A percentile compares a stretch with the other conserved stretches of the same genome.
phyloP scores from a whole-genome alignment of 2,797 vertebrate genomes.

The Notolepis coatsorum region DNA sequence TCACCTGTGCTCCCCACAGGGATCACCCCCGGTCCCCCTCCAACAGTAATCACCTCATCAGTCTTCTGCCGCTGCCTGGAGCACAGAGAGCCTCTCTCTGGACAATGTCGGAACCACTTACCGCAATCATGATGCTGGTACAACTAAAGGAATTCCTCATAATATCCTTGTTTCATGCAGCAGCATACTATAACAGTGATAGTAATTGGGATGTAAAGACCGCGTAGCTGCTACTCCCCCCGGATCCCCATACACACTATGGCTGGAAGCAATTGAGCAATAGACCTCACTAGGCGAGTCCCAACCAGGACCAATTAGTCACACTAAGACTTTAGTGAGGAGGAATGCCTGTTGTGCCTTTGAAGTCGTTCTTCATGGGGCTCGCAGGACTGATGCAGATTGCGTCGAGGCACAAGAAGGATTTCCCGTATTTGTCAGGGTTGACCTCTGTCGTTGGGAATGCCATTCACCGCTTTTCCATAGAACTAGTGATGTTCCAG shows the following conservation, averaged over 20 bases:
- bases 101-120: slow-evolving; percentile 21
- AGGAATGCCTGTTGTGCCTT: neutral
- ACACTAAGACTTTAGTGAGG: neutral
- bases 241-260: neutral
- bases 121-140: slow-evolving; percentile 17
- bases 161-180: slow-evolving; percentile 13
- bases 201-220: slow-evolving; percentile 2
- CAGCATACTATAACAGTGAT: neutral
- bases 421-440: slow-evolving; percentile 24
- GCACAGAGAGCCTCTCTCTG: slow-evolving; percentile 14
- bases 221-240: neutral
- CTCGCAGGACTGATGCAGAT: neutral
- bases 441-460: slow-evolving; percentile 8
- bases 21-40: slow-evolving; percentile 46
- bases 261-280: neutral
- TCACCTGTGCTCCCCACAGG: slow-evolving; percentile 57
- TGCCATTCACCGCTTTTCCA: slow-evolving; percentile 21
- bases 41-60: slow-evolving; percentile 64
- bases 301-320: neutral
- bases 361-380: neutral
- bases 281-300: neutral
- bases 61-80: slow-evolving; percentile 43
- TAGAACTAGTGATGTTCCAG: slow-evolving; percentile 7
- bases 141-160: slow-evolving; percentile 5
- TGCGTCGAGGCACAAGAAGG: neutral